Evolutionary conservation across 2,113 vertebrate species (phyloP).

Genomic region (Gallinago media): DNA sequence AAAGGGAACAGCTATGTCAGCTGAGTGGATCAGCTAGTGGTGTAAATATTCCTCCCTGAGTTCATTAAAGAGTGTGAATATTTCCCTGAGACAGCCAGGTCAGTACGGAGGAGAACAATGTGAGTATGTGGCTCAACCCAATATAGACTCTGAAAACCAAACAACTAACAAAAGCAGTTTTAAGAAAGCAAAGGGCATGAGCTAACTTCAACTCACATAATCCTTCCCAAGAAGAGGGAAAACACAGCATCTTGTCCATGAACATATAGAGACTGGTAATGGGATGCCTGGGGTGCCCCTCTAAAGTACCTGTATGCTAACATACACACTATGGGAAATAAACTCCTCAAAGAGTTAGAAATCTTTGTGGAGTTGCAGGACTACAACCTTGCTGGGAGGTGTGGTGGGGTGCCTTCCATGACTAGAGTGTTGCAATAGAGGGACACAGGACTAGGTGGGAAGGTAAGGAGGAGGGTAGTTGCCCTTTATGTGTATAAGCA

Average conservation of each 20-base stretch:
- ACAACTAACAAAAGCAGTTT: background rate
- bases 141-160: background rate
- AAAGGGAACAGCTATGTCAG: background rate
- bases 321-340: background rate
- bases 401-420: too few relatives aligned
- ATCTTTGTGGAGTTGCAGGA: background rate
- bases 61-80: background rate
- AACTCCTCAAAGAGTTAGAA: background rate
- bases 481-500: background rate
- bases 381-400: background rate
- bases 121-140: background rate
- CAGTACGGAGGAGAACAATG: background rate
- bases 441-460: background rate
- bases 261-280: background rate
- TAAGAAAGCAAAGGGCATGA: background rate
- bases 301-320: background rate
- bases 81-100: background rate
- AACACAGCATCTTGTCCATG: fast-evolving
- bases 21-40: background rate
- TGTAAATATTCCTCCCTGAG: background rate
- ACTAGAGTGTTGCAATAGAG: background rate
- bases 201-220: background rate
- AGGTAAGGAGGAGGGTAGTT: background rate
- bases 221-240: background rate
- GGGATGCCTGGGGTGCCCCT: background rate